These are phyloP conservation scores for Lordiphosa mommai DNA, from an alignment of 1,140 invertebrate genomes.

Conservation along the genomic window DNA sequence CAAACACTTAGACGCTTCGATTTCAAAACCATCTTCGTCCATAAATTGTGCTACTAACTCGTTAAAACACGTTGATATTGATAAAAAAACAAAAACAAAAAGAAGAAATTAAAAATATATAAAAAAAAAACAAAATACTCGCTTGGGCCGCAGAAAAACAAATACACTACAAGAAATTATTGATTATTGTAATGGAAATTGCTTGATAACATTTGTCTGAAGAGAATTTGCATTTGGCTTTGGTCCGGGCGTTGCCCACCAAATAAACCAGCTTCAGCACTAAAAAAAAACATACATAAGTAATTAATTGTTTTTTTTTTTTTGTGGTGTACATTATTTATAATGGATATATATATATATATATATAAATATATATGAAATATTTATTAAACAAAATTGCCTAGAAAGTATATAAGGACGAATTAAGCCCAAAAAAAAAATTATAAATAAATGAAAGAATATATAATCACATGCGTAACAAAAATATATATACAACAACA, in stretches of 20 bases:
- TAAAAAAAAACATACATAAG: conserved; percentile 29
- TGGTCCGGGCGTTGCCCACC: conserved; percentile 56
- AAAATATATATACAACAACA: conserved; percentile 37
- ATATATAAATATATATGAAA: conserved; percentile 29
- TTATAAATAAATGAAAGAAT: conserved; percentile 41
- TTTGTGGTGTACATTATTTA: conserved; percentile 67
- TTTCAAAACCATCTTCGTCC: conserved; percentile 74
- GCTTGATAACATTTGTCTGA: too few relatives aligned
- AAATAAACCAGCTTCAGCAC: conserved; percentile 32
- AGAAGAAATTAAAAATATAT: not conserved
- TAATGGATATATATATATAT: conserved; percentile 36
- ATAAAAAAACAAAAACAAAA: not conserved
- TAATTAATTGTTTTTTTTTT: conserved; percentile 58
- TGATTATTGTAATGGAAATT: not conserved
- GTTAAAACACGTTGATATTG: conserved; percentile 63
- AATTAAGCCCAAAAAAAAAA: conserved; percentile 36
- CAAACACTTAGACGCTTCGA: conserved; percentile 61
- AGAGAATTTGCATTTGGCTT: conserved; percentile 21
- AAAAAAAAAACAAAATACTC: conserved; percentile 2
- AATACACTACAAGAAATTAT: not conserved
- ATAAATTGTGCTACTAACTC: conserved; percentile 75
- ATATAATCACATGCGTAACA: conserved; percentile 73
- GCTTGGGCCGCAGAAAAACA: not conserved
- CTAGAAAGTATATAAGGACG: conserved; percentile 65
- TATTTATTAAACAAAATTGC: conserved; percentile 58